Conservation (phyloP, 2,888 invertebrate genomes). For the Drosophila antonietae region DNA sequence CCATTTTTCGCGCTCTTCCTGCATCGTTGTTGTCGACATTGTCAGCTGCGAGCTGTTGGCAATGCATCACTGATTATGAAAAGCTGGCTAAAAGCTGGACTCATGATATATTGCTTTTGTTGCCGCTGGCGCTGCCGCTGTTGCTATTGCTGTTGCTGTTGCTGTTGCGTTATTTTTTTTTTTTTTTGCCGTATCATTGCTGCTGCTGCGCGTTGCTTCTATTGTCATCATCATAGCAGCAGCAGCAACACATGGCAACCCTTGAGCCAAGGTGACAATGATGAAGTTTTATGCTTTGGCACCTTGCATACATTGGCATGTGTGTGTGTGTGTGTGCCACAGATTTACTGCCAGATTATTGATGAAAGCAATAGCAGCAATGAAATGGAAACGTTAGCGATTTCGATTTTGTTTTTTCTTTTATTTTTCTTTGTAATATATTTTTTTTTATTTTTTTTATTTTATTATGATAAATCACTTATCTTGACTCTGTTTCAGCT, state of each 20-base stretch:
- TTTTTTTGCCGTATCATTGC: conserved; percentile 73
- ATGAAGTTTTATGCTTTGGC: conserved; percentile 80
- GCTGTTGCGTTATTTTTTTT: neutral
- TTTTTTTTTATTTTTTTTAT: neutral
- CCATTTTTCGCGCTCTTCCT: conserved; percentile 63
- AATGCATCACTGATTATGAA: conserved; percentile 81
- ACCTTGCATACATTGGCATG: conserved; percentile 54
- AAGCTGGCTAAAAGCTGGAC: conserved; percentile 81
- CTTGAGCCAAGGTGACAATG: conserved; percentile 75
- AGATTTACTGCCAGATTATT: conserved; percentile 49
- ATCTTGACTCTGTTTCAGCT: too few relatives aligned
- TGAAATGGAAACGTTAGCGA: conserved; percentile 72
- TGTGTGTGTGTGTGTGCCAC: conserved; percentile 10
- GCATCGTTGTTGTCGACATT: conserved; percentile 55
- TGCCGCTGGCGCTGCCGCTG: conserved; percentile 34
- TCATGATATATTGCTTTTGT: conserved; percentile 74
- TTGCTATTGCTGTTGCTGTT: conserved; percentile 46
- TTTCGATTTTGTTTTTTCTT: conserved; percentile 30
- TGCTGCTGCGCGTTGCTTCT: conserved; percentile 52
- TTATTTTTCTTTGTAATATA: neutral
- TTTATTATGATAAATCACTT: too few relatives aligned
- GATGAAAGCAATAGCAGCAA: conserved; percentile 55
- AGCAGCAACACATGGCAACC: conserved; percentile 45
- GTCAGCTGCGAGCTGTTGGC: conserved; percentile 75
- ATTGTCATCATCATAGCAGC: conserved; percentile 60